Percentiles rank a stretch among this genome's conserved stretches.
Evolutionary conservation across 2,797 vertebrate species (phyloP).

Genomic region (Prunella strophiata): DNA sequence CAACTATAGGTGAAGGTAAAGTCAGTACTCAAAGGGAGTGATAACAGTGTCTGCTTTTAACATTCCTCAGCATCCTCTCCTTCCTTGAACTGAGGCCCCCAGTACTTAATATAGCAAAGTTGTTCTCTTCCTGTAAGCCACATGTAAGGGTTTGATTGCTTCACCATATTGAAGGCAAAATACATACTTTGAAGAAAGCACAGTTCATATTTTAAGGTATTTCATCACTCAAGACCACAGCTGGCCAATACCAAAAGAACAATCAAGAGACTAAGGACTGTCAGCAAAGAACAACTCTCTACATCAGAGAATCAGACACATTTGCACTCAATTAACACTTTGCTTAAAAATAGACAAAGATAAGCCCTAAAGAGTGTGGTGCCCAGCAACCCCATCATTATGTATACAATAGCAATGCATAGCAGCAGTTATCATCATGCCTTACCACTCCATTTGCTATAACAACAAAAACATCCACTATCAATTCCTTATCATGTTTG

Average conservation of each 20-base stretch:
- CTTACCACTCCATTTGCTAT: conserved; percentile 17
- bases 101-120: not conserved
- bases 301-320: conserved; percentile 60
- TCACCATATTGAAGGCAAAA: conserved; percentile 59
- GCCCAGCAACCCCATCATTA: not conserved
- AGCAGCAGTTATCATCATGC: not conserved
- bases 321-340: conserved; percentile 55
- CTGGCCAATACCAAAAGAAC: conserved; percentile 64
- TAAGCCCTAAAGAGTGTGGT: conserved; percentile 33
- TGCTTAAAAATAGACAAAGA: conserved; percentile 64
- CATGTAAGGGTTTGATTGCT: conserved; percentile 45
- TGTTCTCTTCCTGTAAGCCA: conserved; percentile 24
- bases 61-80: conserved; percentile 29
- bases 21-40: not conserved
- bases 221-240: conserved; percentile 69
- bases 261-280: conserved; percentile 52
- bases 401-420: not conserved
- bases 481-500: conserved; percentile 32
- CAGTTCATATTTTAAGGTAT: conserved; percentile 69
- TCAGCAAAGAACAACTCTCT: conserved; percentile 54
- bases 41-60: conserved; percentile 51
- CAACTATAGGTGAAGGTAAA: not conserved
- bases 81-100: not conserved
- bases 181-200: conserved; percentile 59
- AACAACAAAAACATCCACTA: conserved; percentile 32